Evolutionary conservation across 2,888 invertebrate species (phyloP), one percentile per base, ranked within the genome.

Genomic region (Ophonus ardosiacus): DNA sequence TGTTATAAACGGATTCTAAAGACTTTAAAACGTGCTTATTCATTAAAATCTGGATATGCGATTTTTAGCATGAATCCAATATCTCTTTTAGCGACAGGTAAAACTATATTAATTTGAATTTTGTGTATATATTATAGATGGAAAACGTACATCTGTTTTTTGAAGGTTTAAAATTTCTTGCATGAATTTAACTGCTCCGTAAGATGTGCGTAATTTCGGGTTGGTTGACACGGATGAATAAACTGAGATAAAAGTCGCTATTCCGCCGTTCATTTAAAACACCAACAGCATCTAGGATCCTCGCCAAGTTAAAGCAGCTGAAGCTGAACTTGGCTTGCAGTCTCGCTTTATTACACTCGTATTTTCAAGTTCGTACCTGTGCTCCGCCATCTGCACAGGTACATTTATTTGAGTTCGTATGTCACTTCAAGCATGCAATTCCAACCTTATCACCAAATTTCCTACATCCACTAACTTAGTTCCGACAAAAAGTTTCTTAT

Each of bases 401-500:
- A 78, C 78, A 78, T 78, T 78, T 78, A 78, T 78, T 78, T 78
- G 59, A 78, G 24, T 78, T 78, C 76, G 76, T 56, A 56, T 78
- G 76, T 78, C 76, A 56, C 76, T 57, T 78, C 24, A 78, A 78
- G 78, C 78, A 78, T 78, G 78, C 78, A 78, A 78, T 78, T 78
- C 78, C 59, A 78, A 51, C 56, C 78, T 78, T 78, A 78, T 78
- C 78, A 78, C 78, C 59, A 78, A 56, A 78, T 78, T 57, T 78
- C 59, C 15, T 78, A 78, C 78, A 78, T 59, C 57, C 59, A 78
- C 78, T 78, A 78, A 78, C 78, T 78, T 78, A 78, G 57, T 76
- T 59, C 78, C 57, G 78, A 56, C 78, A 78, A 57, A 74, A 74
- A 74, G 18, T 74, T 74, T 74, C 51, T 74, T 51, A 51, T 74